Evolutionary conservation across 2,113 vertebrate genomes (phyloP), one percentile per base, ranked within the genome.

Genomic region (Noctilio leporinus): DNA sequence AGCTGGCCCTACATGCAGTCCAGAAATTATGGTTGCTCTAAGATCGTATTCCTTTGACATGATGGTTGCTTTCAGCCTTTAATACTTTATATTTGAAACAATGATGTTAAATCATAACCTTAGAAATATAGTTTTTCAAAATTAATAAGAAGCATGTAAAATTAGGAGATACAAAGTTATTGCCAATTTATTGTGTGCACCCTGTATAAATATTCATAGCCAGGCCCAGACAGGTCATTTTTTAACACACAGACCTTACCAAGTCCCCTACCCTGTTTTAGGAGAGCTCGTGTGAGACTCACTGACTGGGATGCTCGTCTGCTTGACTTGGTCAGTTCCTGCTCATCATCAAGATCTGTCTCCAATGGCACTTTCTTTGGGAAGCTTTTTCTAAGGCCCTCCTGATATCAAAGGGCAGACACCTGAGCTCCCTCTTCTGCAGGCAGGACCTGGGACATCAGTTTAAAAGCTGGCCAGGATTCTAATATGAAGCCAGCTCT

Each of bases 271-370:
- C 30, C 15, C 30, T 78, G 7, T 20, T 47, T 59, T 5, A 2
- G 17, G 49, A 28, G 8, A 70, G 19, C n/a, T 65, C 11, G 35
- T 40, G 15, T 80, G 62, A 75, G 28, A n/a, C 24, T 26, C 2
- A 22, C 2, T 26, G 16, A 33, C 12, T 55, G 6, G 0, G 35
- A 67, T 53, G 67, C 1, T 59, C 10, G 16, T 0, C 5, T 14
- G 62, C 33, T 76, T 53, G 49, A n/a, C 38, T 14, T 88, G 40
- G 30, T 38, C 43, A 67, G 3, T 30, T 43, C 7, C 11, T 30
- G 20, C 8, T 64, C 26, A 55, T 43, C 7, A 14, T 43, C 16
- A 43, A 5, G 14, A 45, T 45, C 16, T 4, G 1, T 75, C 11
- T 88, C 38, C 24, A 67, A 40, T 43, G 40, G 15, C 2, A 38